A percentile compares a stretch with the other conserved stretches of the same genome.
These are phyloP conservation scores for Fissipunctia ypsillon DNA, from an alignment of 2,888 invertebrate species.

Conservation along the genomic window DNA sequence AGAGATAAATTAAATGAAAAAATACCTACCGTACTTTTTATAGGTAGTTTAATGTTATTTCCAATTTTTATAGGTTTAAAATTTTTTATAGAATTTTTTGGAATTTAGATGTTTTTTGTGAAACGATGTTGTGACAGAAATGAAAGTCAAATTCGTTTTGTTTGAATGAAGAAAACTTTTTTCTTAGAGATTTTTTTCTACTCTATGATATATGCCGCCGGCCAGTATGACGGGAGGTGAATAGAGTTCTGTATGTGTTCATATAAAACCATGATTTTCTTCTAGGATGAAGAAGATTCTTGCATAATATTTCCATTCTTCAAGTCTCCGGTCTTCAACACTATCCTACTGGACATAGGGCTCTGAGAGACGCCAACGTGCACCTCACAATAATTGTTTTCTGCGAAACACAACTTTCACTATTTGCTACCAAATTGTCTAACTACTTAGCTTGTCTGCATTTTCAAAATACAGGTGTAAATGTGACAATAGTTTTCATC, in stretches of 20 bases:
- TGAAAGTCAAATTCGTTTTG: slow-evolving; percentile 33
- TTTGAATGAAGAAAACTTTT: slow-evolving; percentile 32
- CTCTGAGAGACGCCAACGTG: not conserved
- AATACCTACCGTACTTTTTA: slow-evolving; percentile 55
- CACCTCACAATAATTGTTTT: not conserved
- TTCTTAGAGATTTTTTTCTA: not conserved
- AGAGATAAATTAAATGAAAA: not conserved
- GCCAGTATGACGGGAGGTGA: not conserved
- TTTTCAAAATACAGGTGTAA: not conserved
- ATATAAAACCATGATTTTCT: too few relatives aligned
- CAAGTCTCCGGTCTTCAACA: not conserved
- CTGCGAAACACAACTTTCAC: not conserved
- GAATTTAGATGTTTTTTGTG: slow-evolving; percentile 56
- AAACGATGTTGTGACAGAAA: slow-evolving; percentile 46
- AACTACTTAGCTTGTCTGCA: not conserved
- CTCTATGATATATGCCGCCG: not conserved
- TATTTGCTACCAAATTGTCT: not conserved
- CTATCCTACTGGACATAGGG: not conserved
- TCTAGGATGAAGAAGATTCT: not conserved
- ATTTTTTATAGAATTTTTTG: slow-evolving; percentile 52
- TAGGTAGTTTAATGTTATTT: slow-evolving; percentile 42
- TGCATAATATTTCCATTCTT: not conserved
- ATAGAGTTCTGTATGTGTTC: slow-evolving; percentile 8
- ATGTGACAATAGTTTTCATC: not conserved
- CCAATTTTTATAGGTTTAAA: slow-evolving; percentile 49